Base-by-base conservation (phyloP, 2,888 invertebrate genomes). In the Catocala fraxini region DNA sequence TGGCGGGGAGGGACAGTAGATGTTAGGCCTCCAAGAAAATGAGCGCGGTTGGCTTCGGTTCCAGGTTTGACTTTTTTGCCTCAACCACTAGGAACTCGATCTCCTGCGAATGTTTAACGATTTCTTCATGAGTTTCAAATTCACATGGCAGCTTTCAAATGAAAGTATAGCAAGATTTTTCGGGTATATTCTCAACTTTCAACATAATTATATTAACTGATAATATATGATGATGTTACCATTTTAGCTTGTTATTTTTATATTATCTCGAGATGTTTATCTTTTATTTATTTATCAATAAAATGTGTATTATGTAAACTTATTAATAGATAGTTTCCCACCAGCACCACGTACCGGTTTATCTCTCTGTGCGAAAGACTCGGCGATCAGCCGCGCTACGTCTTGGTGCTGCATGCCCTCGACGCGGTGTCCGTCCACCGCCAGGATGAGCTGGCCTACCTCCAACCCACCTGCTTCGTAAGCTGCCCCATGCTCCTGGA, bases 41-140 rank as follows among this genome's bases (percentile, higher is more conserved):
- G 72, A 98, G 95, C 77, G 98, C 98, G 83, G 98, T 98, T 77
- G 98, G 98, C 95, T 98, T 98, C 82, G 97, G 98, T 94, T 98
- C 98, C 92, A 97, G 95, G 92, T 98, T 98, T 83, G 97, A 97
- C 93, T 98, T 98, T 94, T 98, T 98, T 79, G 98, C 98, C 95
- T 98, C 98, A 74, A 98, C 96, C 78, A 99, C 98, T 85, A 98
- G 96, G 94, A 99, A 98, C 94, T 98, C 98, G 92, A 99, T 98
- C 88, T 98, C 97, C 91, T 96, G 96, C n/a, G 86, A 84, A 67
- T 48, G 12, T 48, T 15, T 46, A 39, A 52, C 6, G 33, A 15
- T 13, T 35, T 4, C 25, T 34, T 33, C 35, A 39, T 39, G 7
- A 39, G 35, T 39, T 39, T 39, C 6, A 25, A 3, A 25, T 25